Evolutionary conservation across 2,113 vertebrate species (phyloP).

Genomic region (Gnathonemus echidnorhynchus): DNA sequence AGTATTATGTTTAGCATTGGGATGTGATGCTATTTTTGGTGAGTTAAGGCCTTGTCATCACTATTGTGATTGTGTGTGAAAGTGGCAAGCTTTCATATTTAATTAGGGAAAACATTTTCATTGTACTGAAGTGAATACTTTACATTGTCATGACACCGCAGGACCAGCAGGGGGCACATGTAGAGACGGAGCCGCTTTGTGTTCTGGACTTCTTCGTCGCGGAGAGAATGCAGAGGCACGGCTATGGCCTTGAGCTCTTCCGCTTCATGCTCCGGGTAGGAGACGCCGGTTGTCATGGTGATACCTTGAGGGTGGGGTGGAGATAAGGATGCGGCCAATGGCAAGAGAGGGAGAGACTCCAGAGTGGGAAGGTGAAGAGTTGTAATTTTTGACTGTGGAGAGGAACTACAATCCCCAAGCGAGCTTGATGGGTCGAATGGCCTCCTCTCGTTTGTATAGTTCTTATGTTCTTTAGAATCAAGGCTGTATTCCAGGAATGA

Average conservation of each 20-base stretch:
- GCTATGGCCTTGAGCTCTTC: constrained; percentile 78
- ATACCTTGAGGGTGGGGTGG: neutral
- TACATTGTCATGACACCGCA: constrained; percentile 37
- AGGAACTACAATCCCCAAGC: neutral
- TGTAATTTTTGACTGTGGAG: neutral
- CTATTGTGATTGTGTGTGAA: neutral
- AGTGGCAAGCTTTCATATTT: neutral
- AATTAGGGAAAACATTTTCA: neutral
- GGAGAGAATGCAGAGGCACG: constrained; percentile 75
- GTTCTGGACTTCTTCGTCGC: constrained; percentile 81
- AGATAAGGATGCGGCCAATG: neutral
- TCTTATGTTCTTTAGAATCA: neutral
- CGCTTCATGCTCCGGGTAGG: constrained; percentile 76
- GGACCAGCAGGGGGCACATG: constrained; percentile 72
- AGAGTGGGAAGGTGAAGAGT: neutral
- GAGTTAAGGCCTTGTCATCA: neutral
- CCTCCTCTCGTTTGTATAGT: too few species aligned
- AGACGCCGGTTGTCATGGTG: neutral
- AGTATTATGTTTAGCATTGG: neutral
- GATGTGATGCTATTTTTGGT: neutral
- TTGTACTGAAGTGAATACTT: neutral
- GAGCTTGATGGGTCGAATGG: too few species aligned
- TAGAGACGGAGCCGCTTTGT: constrained; percentile 80
- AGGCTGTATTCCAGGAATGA: neutral
- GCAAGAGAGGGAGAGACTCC: neutral